Base-by-base conservation (phyloP, 2,113 vertebrate genomes). In the Rhineura floridana region DNA sequence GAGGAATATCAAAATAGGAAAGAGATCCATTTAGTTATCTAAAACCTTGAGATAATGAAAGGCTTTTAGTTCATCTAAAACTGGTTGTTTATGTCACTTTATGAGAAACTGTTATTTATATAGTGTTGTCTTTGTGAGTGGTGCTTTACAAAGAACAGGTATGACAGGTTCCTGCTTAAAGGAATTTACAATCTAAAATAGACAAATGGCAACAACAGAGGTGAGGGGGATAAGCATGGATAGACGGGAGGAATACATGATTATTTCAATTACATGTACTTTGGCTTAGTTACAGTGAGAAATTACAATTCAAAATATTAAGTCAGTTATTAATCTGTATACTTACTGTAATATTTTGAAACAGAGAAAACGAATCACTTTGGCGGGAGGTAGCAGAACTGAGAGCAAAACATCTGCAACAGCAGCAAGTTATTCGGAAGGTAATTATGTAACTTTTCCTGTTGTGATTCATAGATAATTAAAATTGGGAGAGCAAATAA, bases 401-500 rank as follows among this genome's bases (percentile, higher is more conserved):
- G 91, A 96, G 98, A 91, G 97, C 98, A 94, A 99, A 99, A 93
- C 98, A 99, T n/a, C 91, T 96, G 42, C 97, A 99, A 19, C 99
- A 99, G 33, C 98, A 99, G 28, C 98, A 99, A 89, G 98, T 99
- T 91, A 98, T 99, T 94, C 97, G 98, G 87, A 98, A 99, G 97
- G 99, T 99, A 95, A 94, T 67, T 81, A 50, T 55, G 13, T 44
- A 62, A 62, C 52, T 85, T 33, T n/a, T n/a, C n/a, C 46, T 83
- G 30, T 21, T 52, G 4, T 39, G 50, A 59, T 80, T 23, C n/a
- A 36, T 19, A n/a, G 13, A 4, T 72, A 13, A 72, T 72, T 72
- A 83, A 33, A 65, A 48, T n/a, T n/a, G 13, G 44, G 12, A 25
- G 17, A 62, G n/a, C 21, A 80, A 28, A 77, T 77, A 5, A 1